Evolutionary conservation across 2,113 vertebrate genomes (phyloP).

Genomic region (Suncus etruscus): DNA sequence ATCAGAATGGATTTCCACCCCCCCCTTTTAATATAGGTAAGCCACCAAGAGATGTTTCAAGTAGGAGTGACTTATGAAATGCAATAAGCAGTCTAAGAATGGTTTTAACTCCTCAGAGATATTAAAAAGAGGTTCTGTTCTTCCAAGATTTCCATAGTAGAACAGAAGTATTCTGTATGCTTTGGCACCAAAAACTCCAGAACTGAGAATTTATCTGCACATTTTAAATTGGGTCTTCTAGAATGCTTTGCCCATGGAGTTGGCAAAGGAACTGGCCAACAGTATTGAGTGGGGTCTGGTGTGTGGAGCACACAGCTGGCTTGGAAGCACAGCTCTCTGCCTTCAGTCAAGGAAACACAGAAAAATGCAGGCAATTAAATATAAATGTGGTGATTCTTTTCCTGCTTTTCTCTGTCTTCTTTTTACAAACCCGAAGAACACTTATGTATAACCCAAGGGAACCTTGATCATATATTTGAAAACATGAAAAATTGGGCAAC

Average conservation of each 20-base stretch:
- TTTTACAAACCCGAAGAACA: background rate
- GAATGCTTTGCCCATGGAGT: slow-evolving; percentile 37
- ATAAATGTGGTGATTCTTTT: background rate
- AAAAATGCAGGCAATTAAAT: background rate
- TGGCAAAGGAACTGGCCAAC: background rate
- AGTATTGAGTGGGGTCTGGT: background rate
- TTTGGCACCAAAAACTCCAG: slow-evolving; percentile 70
- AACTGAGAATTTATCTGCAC: slow-evolving; percentile 69
- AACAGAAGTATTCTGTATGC: slow-evolving; percentile 55
- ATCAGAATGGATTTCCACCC: slow-evolving; percentile 2
- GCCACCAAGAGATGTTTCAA: slow-evolving; percentile 66
- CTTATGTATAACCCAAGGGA: background rate
- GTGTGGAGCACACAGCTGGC: background rate
- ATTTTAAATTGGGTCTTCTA: slow-evolving; percentile 45
- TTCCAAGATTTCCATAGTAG: slow-evolving; percentile 58
- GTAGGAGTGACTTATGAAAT: slow-evolving; percentile 68
- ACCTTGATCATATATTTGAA: background rate
- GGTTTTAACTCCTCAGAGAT: slow-evolving; percentile 63
- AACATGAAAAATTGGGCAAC: background rate
- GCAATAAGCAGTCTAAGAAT: slow-evolving; percentile 62
- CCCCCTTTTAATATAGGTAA: slow-evolving; percentile 59
- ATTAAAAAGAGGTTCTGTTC: slow-evolving; percentile 59
- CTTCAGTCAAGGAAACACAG: background rate
- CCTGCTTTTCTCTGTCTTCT: background rate
- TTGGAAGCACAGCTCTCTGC: background rate